These are phyloP conservation scores for Bubo blakistoni DNA, from an alignment of 2,113 vertebrate genomes.

Conservation along the genomic window DNA sequence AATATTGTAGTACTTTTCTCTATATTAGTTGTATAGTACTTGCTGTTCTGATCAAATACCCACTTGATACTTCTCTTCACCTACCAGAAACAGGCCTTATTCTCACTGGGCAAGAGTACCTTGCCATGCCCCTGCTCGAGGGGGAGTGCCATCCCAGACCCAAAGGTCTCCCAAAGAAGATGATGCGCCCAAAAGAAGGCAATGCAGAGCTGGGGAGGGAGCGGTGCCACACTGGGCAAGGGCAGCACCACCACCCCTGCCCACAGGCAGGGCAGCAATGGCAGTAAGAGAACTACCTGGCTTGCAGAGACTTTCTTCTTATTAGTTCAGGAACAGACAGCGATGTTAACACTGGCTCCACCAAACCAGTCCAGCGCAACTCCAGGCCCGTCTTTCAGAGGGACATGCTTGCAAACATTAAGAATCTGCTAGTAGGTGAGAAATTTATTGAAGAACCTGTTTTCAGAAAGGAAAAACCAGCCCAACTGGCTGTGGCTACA, in stretches of 20 bases:
- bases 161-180: too few relatives aligned
- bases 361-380: background rate
- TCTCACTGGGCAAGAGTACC: background rate
- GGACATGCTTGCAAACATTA: background rate
- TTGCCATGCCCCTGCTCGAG: rapidly evolving
- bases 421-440: background rate
- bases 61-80: background rate
- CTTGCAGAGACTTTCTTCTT: background rate
- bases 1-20: background rate
- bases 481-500: background rate
- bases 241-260: background rate
- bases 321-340: background rate
- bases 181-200: too few relatives aligned
- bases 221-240: background rate
- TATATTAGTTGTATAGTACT: background rate
- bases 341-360: background rate
- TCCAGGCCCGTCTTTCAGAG: background rate
- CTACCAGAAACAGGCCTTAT: background rate
- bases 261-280: rapidly evolving
- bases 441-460: background rate
- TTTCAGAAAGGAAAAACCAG: background rate
- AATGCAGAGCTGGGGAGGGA: background rate
- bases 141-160: background rate
- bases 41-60: background rate
- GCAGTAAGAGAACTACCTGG: background rate